Evolutionary conservation across 2,888 invertebrate species (phyloP).

Genomic region (Coecobrya sp.): DNA sequence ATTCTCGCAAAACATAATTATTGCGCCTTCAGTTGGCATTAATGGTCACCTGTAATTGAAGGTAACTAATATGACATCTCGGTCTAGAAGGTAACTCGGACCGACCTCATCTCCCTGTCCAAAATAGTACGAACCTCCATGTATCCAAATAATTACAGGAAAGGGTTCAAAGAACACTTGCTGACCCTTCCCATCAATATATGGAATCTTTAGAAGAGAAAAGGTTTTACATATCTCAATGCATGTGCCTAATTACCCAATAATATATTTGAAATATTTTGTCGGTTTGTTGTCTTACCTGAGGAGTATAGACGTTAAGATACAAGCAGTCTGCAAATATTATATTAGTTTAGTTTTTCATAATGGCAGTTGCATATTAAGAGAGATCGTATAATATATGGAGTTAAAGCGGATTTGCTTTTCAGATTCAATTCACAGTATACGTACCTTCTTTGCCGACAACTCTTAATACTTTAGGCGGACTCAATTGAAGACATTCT

Average conservation of each 20-base stretch:
- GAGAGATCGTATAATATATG: too few relatives aligned
- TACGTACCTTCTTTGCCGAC: conserved; percentile 66
- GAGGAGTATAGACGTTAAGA: conserved; percentile 82
- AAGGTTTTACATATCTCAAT: neutral
- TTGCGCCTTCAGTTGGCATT: too few relatives aligned
- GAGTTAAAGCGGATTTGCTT: neutral
- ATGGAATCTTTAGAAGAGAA: conserved; percentile 65
- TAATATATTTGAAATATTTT: conserved; percentile 4
- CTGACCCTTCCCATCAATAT: conserved; percentile 70
- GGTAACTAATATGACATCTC: conserved; percentile 82
- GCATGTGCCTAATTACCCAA: neutral
- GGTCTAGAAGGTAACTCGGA: conserved; percentile 81
- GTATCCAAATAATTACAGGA: conserved; percentile 75
- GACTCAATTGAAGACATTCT: conserved; percentile 82
- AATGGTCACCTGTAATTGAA: conserved; percentile 80
- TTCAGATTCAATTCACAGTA: neutral
- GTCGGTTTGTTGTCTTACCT: conserved; percentile 46
- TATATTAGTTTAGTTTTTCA: neutral
- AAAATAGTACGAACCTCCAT: conserved; percentile 75
- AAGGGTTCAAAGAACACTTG: conserved; percentile 79
- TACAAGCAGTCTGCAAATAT: conserved; percentile 75
- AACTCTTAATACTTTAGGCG: conserved; percentile 74
- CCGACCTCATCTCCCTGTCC: conserved; percentile 82
- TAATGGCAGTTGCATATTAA: too few relatives aligned
- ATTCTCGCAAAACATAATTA: too few relatives aligned